phyloP scores from a whole-genome alignment of 2,797 vertebrate species.

The Xerus rutilus region DNA sequence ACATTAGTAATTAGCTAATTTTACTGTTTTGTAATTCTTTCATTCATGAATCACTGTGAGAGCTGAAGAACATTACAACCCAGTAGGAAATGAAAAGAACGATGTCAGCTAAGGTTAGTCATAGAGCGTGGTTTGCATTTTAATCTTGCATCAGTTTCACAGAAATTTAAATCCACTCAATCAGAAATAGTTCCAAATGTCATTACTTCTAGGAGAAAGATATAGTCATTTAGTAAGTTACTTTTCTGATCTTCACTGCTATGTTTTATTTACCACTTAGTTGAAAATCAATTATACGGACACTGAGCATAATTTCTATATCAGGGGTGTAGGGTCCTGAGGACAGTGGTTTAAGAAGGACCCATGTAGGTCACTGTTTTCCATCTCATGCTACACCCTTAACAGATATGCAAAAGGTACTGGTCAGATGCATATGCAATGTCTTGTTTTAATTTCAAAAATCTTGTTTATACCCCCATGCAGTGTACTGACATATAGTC shows the following conservation, averaged over 20 bases:
- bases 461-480: background rate
- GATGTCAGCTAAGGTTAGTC: conserved; percentile 36
- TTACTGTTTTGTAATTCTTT: conserved; percentile 40
- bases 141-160: conserved; percentile 8
- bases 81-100: conserved; percentile 15
- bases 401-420: background rate
- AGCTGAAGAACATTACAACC: conserved; percentile 22
- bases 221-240: conserved; percentile 23
- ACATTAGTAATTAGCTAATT: conserved; percentile 59
- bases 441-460: background rate
- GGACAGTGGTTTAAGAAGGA: background rate
- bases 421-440: background rate
- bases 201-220: background rate
- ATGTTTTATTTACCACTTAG: background rate
- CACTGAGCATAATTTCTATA: background rate
- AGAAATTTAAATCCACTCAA: conserved; percentile 27
- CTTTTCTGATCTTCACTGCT: background rate
- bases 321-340: background rate
- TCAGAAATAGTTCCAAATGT: conserved; percentile 49
- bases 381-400: background rate
- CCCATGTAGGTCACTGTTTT: background rate
- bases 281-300: background rate
- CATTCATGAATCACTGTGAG: conserved; percentile 51
- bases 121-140: conserved; percentile 30
- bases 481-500: background rate